These are phyloP conservation scores for Epinephelus coioides DNA, from an alignment of 2,797 vertebrate species.

Conservation along the genomic window DNA sequence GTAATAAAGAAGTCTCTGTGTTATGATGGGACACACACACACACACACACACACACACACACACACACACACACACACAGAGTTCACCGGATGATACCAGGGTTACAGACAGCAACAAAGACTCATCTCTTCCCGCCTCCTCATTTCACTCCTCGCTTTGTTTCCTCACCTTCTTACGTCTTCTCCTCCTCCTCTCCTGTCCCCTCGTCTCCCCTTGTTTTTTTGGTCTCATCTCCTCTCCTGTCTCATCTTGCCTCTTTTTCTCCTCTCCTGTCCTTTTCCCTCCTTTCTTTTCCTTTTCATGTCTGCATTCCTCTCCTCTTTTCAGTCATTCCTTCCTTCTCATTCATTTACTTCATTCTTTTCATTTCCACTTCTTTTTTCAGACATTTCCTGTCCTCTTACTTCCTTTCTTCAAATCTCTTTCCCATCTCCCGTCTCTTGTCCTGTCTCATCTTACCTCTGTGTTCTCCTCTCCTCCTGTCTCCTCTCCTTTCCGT, in stretches of 20 bases:
- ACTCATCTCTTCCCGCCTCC: conserved; percentile 7
- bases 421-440: too few relatives aligned
- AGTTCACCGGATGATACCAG: conserved; percentile 16
- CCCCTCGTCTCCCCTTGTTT: not conserved
- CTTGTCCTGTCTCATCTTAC: too few relatives aligned
- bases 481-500: too few relatives aligned
- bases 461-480: too few relatives aligned
- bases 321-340: not conserved
- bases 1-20: conserved; percentile 47
- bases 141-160: not conserved
- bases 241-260: not conserved
- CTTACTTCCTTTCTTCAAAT: too few relatives aligned
- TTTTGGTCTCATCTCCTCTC: not conserved
- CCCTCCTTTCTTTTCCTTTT: not conserved
- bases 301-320: not conserved
- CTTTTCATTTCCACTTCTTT: too few relatives aligned
- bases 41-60: not conserved
- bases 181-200: not conserved
- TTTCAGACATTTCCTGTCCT: too few relatives aligned
- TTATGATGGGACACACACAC: conserved; percentile 25
- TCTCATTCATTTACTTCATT: not conserved
- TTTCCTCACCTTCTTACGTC: not conserved
- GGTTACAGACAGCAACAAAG: conserved; percentile 36
- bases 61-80: not conserved
- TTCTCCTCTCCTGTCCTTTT: not conserved